Evolutionary conservation across 2,797 vertebrate species (phyloP), one percentile per base, ranked within the genome.

Genomic region (Valencia hispanica): DNA sequence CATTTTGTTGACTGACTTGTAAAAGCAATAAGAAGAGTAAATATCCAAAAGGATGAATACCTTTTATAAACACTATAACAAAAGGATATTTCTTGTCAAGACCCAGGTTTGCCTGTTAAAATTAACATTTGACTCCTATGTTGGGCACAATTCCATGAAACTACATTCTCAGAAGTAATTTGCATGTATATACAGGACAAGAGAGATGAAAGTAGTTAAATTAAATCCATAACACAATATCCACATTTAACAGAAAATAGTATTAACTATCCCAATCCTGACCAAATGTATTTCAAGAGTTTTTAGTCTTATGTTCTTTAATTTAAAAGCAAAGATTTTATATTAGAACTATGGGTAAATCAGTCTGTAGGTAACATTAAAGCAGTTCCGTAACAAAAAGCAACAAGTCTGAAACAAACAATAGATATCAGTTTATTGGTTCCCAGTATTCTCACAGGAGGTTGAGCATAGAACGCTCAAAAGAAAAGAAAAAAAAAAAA

Each of bases 401-500:
- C 2, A 55, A 69, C 0, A 43, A 84, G 2, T 70, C 36, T 22
- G 71, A 72, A 70, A 82, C 72, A 81, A 74, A 93, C 88, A 94
- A 94, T 87, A 94, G 68, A 94, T 17, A 93, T 93, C 83, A 81
- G 75, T 93, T 96, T 94, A 94, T 92, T 96, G 87, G 88, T 93
- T 94, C 88, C 91, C 86, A 80, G 83, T 69, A 80, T 80, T 91
- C 47, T 79, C 77, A 76, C 57, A 87, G 84, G 88, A 94, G 86
- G 77, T 80, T 82, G 84, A 88, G 70, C 86, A 86, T 87, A 91
- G 73, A 91, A 91, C 53, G 66, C 87, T 92, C 86, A 87, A 84
- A 74, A 81, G 47, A 68, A 57, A 82, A 79, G 68, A 65, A 75
- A 48, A 68, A 57, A 82, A 79, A 68, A 65, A 75, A 48, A 68